Evolutionary conservation across 2,113 vertebrate genomes (phyloP), one percentile per base, ranked within the genome.

Genomic region (Zootoca vivipara): DNA sequence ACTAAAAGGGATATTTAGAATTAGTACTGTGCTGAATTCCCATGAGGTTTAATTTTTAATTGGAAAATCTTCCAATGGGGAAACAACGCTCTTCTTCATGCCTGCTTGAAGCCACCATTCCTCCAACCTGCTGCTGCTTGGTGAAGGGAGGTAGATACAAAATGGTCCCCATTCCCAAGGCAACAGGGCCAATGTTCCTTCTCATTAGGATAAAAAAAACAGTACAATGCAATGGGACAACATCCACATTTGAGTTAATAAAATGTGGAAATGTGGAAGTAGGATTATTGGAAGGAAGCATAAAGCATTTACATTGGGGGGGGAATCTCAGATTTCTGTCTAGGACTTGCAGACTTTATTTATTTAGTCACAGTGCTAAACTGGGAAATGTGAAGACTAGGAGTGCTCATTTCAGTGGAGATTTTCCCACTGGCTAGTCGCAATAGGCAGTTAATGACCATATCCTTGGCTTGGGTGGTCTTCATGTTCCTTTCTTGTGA

Each of bases 401-500:
- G 99, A 0, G 99, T 99, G 91, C 98, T 99, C 90, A 99, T 98
- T 96, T 98, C 98, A 77, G 97, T 98, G 5, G 98, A 98, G 67
- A 97, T 96, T 85, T 96, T 97, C 90, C 94, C 97, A 35, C 98
- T 98, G 78, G 98, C 97, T 84, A 99, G 97, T 81, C 97, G 97
- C 86, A 98, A 82, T 40, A 99, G 95, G 90, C 97, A 98, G 95
- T 96, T 98, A 82, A 99, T 97, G 79, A 99, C 98, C 96, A 99
- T 98, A 95, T 99, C 99, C 88, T 98, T 99, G 91, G 98, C 98
- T 93, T 97, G 96, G 24, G 96, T 94, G 0, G 98, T 96, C 92
- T 99, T 98, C 94, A 99, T 95, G 64, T 99, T 98, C 86, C 97
- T 98, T 77, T 99, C 99, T 79, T 97, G 96, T 35, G 98, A 99